Conservation (phyloP, 2,888 invertebrate species). For the Norana najaformis region DNA sequence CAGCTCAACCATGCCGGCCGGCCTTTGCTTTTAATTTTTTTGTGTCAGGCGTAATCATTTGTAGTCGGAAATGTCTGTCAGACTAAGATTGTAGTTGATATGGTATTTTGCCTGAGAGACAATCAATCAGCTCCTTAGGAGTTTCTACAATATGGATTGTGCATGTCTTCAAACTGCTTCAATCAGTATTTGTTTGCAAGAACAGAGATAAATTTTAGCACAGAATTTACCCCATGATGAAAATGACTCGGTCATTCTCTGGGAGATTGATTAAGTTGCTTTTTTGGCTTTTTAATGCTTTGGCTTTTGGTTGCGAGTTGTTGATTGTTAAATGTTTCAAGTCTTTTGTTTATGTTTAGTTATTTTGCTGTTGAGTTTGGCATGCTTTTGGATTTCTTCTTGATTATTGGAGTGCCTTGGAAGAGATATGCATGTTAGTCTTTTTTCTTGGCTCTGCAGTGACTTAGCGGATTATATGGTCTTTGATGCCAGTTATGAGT, state of each 20-base stretch:
- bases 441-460: not conserved
- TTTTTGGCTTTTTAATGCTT: not conserved
- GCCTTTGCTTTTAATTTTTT: not conserved
- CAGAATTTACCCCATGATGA: not conserved
- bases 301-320: not conserved
- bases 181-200: not conserved
- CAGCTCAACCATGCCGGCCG: not conserved
- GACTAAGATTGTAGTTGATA: not conserved
- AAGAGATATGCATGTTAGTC: not conserved
- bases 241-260: not conserved
- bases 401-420: no score
- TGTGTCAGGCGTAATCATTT: not conserved
- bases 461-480: not conserved
- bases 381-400: not conserved
- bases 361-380: not conserved
- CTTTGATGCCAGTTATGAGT: no score
- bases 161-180: not conserved
- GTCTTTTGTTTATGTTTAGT: not conserved
- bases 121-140: not conserved
- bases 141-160: no score
- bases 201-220: not conserved
- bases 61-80: not conserved
- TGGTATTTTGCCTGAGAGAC: not conserved
- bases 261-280: not conserved
- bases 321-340: not conserved